phyloP scores from a whole-genome alignment of 2,888 invertebrate species.

The Callyntrura sp. region DNA sequence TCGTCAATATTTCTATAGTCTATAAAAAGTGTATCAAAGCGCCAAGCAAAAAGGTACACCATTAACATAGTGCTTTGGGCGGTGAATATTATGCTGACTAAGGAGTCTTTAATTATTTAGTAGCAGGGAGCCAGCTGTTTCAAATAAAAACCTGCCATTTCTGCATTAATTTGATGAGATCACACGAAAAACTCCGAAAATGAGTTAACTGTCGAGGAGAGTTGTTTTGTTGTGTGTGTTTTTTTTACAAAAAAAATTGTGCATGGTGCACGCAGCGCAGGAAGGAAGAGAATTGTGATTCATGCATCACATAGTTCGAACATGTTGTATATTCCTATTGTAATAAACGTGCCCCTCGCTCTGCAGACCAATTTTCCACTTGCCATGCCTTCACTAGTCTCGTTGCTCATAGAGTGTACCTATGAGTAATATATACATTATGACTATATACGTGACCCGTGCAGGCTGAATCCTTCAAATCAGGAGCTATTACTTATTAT shows the following conservation, averaged over 20 bases:
- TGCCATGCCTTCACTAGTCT: not conserved
- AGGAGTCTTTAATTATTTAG: conserved; percentile 36
- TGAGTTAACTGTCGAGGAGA: not conserved
- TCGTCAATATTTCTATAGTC: not conserved
- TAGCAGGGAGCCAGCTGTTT: not conserved
- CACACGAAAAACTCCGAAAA: conserved; percentile 57
- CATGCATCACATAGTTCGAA: not conserved
- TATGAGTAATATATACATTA: not conserved
- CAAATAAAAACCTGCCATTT: not conserved
- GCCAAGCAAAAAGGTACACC: not conserved
- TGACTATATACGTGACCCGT: not conserved
- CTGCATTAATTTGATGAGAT: conserved; percentile 57
- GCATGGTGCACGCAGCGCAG: conserved; percentile 13
- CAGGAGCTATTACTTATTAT: not conserved
- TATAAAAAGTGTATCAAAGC: not conserved
- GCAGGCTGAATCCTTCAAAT: not conserved
- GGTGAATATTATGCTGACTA: conserved; percentile 19
- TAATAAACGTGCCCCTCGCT: not conserved
- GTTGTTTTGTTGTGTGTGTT: not conserved
- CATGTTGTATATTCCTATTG: no score
- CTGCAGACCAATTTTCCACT: not conserved
- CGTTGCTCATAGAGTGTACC: not conserved
- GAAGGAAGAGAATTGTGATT: not conserved
- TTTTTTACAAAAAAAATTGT: no score
- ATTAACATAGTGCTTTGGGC: no score